phyloP scores from a whole-genome alignment of 2,797 vertebrate genomes.

The Scyliorhinus canicula region DNA sequence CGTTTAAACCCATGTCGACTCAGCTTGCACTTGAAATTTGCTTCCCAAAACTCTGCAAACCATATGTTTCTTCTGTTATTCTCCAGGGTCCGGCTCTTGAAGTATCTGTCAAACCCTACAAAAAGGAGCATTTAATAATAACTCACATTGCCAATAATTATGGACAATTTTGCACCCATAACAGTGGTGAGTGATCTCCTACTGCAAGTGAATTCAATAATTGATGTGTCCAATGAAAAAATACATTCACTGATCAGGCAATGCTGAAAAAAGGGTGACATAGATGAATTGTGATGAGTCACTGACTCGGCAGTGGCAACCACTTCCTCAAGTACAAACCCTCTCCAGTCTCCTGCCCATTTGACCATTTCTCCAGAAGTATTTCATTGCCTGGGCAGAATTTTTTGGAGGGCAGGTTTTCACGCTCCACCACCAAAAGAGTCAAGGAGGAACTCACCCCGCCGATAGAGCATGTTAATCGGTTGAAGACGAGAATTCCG shows the following conservation, averaged over 20 bases:
- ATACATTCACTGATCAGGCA: background rate
- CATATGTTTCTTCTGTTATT: constrained; percentile 93
- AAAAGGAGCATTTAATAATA: constrained; percentile 38
- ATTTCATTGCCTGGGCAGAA: background rate
- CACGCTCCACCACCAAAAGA: too few relatives aligned
- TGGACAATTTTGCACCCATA: background rate
- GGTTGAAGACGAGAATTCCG: too few relatives aligned
- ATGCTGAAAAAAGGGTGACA: background rate
- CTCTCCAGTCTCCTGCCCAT: background rate
- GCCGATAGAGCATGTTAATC: too few relatives aligned
- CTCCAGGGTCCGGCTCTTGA: constrained; percentile 84
- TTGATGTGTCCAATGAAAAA: background rate
- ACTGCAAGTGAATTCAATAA: background rate
- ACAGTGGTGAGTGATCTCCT: background rate
- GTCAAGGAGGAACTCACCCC: too few relatives aligned
- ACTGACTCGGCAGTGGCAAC: background rate
- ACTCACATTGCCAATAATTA: background rate
- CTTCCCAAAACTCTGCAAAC: constrained; percentile 96
- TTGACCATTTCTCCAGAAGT: background rate
- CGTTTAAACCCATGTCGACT: constrained; percentile 83
- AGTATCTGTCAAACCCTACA: constrained; percentile 87
- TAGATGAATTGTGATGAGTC: background rate
- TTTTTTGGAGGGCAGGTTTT: too few relatives aligned
- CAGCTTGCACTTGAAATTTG: constrained; percentile 92
- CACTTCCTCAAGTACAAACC: too few relatives aligned